Conservation (phyloP, 2,113 vertebrate species). For the Saccopteryx leptura region DNA sequence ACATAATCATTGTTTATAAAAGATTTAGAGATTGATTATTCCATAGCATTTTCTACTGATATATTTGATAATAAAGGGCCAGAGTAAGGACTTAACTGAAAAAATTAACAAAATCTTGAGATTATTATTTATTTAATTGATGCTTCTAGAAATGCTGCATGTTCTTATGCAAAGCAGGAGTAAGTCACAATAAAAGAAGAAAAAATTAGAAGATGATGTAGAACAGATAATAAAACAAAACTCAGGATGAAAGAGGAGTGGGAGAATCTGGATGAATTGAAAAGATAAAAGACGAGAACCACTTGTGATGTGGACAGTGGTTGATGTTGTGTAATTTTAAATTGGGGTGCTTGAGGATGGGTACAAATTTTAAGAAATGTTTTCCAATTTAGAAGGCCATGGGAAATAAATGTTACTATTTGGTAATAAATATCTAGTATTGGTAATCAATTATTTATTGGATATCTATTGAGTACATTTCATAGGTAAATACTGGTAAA, state of each 20-base stretch:
- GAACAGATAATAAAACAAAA: background rate
- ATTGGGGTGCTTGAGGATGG: background rate
- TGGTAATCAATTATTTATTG: background rate
- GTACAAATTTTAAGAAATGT: background rate
- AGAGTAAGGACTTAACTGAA: background rate
- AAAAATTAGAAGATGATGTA: background rate
- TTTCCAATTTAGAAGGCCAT: background rate
- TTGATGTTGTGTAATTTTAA: background rate
- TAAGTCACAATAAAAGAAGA: background rate
- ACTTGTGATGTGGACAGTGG: background rate
- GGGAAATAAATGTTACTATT: background rate
- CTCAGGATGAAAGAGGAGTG: background rate
- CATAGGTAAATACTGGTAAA: background rate
- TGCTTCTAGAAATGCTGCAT: background rate
- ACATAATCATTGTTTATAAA: background rate
- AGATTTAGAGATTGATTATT: background rate
- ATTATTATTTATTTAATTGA: background rate
- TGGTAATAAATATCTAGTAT: background rate
- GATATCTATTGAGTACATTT: background rate
- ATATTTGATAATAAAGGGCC: background rate
- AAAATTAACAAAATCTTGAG: background rate
- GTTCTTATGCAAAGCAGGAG: background rate
- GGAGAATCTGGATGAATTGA: background rate
- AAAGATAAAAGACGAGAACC: background rate
- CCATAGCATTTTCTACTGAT: background rate